phyloP scores from a whole-genome alignment of 1,140 invertebrate genomes.

The Metopolophium dirhodum region DNA sequence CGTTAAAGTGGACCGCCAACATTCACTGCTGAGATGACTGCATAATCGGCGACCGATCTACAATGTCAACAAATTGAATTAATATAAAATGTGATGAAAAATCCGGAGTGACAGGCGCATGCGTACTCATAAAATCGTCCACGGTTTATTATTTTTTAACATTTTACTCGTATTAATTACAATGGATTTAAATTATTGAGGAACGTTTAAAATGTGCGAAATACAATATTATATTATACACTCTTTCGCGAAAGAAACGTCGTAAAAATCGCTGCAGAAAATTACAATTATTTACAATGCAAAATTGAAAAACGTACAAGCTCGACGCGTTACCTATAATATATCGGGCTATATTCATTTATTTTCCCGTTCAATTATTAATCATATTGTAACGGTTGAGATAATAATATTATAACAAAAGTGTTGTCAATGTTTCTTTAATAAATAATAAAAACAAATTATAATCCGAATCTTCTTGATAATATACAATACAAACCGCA shows the following conservation, averaged over 20 bases:
- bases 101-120: too few species aligned
- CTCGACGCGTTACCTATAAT: too few species aligned
- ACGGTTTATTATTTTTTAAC: neutral
- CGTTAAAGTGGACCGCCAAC: neutral
- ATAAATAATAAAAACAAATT: neutral
- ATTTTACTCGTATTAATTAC: neutral
- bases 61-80: neutral
- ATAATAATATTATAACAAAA: neutral
- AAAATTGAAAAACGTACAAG: neutral
- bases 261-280: too few species aligned
- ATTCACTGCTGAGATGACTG: neutral
- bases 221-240: too few species aligned
- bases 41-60: neutral
- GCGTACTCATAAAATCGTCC: neutral
- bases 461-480: neutral
- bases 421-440: neutral
- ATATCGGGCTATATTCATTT: too few species aligned
- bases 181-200: neutral
- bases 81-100: too few species aligned
- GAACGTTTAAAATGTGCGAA: neutral
- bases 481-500: neutral
- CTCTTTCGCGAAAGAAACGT: neutral
- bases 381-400: neutral
- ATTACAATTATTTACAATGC: too few species aligned
- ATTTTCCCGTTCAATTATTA: neutral